A percentile compares a stretch with the other conserved stretches of the same genome.
Evolutionary conservation across 2,888 invertebrate genomes (phyloP).

Genomic region (Linyphia triangularis): DNA sequence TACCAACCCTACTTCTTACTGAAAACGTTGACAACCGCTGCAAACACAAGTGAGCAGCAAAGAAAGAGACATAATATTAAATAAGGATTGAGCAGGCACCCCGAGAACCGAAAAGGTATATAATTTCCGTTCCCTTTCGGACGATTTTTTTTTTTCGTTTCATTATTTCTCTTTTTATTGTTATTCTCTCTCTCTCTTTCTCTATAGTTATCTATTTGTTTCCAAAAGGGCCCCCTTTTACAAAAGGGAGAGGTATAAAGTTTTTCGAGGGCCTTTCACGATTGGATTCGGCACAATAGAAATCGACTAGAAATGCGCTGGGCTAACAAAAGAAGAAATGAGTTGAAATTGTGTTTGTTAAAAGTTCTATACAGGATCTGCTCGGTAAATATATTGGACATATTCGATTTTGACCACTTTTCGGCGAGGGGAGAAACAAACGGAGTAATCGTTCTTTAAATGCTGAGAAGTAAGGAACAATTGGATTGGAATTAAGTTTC

Average conservation of each 20-base stretch:
- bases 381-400: conserved; percentile 54
- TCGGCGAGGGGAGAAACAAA: not conserved
- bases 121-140: conserved; percentile 68
- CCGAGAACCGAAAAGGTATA: conserved; percentile 61
- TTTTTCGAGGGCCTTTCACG: conserved; percentile 50
- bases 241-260: conserved; percentile 54
- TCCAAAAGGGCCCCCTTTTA: conserved; percentile 6
- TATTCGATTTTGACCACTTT: conserved; percentile 8
- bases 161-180: not conserved
- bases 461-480: conserved; percentile 8
- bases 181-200: not conserved
- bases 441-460: conserved; percentile 34
- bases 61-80: conserved; percentile 66
- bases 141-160: conserved; percentile 20
- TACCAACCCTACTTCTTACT: conserved; percentile 5
- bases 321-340: conserved; percentile 40
- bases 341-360: conserved; percentile 61
- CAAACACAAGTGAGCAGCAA: conserved; percentile 35
- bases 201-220: conserved; percentile 65
- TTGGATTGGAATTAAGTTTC: conserved; percentile 12
- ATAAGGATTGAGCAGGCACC: conserved; percentile 53
- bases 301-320: conserved; percentile 26
- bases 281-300: conserved; percentile 53
- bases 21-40: conserved; percentile 46
- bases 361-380: conserved; percentile 43